Conservation (phyloP, 2,888 invertebrate genomes). For the Helobdella robusta region DNA sequence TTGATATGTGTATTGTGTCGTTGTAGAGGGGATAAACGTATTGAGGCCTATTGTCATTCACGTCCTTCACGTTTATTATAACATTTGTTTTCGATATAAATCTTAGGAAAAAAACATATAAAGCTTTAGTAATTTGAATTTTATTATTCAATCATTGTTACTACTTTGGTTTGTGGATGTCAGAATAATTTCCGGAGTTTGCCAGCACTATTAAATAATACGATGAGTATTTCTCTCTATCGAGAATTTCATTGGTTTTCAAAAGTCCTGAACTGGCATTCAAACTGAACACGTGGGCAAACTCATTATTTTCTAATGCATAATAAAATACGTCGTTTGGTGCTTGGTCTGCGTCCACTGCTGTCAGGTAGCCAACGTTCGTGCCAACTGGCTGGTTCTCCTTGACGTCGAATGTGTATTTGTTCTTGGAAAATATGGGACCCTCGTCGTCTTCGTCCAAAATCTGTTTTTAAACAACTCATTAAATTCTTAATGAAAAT, state of each 20-base stretch:
- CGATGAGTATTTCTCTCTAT: not conserved
- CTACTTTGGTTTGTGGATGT: not conserved
- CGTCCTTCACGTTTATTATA: conserved; percentile 23
- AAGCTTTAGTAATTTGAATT: not conserved
- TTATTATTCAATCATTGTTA: not conserved
- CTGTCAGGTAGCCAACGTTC: conserved; percentile 13
- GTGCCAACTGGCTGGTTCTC: conserved; percentile 20
- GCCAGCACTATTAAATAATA: conserved; percentile 9
- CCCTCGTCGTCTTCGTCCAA: conserved; percentile 24
- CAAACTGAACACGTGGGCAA: conserved; percentile 12
- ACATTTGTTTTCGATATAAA: conserved; percentile 12
- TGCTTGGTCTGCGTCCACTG: conserved; percentile 16
- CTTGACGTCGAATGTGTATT: conserved; percentile 16
- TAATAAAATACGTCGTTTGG: conserved; percentile 19
- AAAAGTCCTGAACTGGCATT: conserved; percentile 7
- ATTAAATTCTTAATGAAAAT: no score
- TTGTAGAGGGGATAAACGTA: conserved; percentile 17
- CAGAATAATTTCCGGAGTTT: not conserved
- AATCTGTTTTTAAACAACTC: not conserved
- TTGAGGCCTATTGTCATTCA: conserved; percentile 27
- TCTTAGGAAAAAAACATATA: no score
- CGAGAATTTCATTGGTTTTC: conserved; percentile 13
- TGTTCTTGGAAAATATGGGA: conserved; percentile 5
- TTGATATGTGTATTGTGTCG: conserved; percentile 21
- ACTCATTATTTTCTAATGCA: conserved; percentile 7